Evolutionary conservation across 2,113 vertebrate genomes (phyloP), one percentile per base, ranked within the genome.

Genomic region (Chaetops frenatus): DNA sequence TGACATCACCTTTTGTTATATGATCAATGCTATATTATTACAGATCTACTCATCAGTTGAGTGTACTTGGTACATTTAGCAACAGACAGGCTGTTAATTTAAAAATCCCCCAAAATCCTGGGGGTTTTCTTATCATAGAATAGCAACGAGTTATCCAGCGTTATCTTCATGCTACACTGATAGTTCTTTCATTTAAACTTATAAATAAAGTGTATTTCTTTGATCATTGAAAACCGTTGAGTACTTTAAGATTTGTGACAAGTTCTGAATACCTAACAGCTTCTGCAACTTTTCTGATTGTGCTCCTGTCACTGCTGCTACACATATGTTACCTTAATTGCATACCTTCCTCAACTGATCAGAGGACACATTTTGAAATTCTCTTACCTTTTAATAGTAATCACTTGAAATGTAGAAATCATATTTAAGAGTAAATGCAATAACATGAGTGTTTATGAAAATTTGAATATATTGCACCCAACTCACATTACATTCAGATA

Each of bases 61-160:
- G 18, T 87, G 23, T 57, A 56, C 42, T 83, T 72, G 64, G 35
- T 85, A 83, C 58, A 47, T 78, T 85, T 86, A 88, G 17, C 25
- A 78, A 45, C 29, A 93, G 91, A 89, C 85, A 97, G 77, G 62
- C 16, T 90, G 60, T 54, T 94, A 93, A 84, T 96, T 94, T 91
- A 45, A 92, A 90, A 94, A 74, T 72, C 33, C 14, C 54, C 27
- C n/a, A 64, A 66, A 57, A 51, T 47, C 10, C 6, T 58, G 31
- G 1, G 10, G 1, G 0, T 2, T 54, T 83, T 87, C 67, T 88
- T 38, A n/a, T 53, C 38, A 86, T 18, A 88, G 58, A 44, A 72
- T 66, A 91, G 33, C 57, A 87, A 80, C 1, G 4, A 81, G 44
- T 65, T 94, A 86, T 72, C 57, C 45, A 60, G 66, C 24, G 1